Conservation (phyloP, 2,113 vertebrate species). For the Hemichromis elongatus region DNA sequence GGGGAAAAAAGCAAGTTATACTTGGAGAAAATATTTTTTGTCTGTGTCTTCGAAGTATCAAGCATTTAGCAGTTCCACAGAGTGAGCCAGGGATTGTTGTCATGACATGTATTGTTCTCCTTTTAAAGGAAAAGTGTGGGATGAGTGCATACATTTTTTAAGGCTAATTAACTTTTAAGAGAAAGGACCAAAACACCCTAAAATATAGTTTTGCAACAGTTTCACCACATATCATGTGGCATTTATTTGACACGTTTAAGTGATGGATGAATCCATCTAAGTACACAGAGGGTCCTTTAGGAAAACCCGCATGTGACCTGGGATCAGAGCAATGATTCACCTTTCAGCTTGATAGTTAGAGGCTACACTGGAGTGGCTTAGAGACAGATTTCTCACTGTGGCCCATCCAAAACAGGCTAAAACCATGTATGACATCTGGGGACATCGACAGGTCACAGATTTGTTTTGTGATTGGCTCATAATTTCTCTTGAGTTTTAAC, state of each 20-base stretch:
- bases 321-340: neutral
- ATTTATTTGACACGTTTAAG: neutral
- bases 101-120: neutral
- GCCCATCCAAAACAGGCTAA: neutral
- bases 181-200: neutral
- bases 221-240: neutral
- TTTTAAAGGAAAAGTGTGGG: neutral
- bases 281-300: neutral
- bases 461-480: neutral
- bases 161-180: neutral
- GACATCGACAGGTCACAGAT: neutral
- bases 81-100: neutral
- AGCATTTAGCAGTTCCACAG: neutral
- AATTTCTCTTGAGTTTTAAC: neutral
- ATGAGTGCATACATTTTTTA: neutral
- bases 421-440: neutral
- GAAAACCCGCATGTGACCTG: neutral
- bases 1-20: conserved; percentile 1
- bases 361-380: neutral
- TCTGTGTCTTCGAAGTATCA: neutral
- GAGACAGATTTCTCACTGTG: neutral
- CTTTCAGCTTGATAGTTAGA: neutral
- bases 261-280: neutral
- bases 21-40: neutral
- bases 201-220: neutral